phyloP scores from a whole-genome alignment of 1,140 invertebrate genomes.

The Brevipalpus yothersi region DNA sequence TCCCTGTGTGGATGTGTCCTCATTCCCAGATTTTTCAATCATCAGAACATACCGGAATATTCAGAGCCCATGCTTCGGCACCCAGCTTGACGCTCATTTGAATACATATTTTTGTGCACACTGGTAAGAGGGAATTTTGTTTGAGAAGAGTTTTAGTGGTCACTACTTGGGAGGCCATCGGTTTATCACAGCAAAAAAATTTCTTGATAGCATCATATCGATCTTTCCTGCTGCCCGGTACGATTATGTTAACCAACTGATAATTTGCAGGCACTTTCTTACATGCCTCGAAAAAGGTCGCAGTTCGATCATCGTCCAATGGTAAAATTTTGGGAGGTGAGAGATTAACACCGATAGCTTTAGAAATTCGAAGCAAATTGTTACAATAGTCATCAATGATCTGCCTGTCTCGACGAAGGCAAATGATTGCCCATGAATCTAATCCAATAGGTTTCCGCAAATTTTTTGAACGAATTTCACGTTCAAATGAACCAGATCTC shows the following conservation, averaged over 20 bases:
- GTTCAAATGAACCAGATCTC: constrained; percentile 6
- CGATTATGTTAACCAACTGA: constrained; percentile 31
- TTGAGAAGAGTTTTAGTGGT: constrained; percentile 27
- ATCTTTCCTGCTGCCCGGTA: constrained; percentile 40
- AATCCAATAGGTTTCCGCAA: constrained; percentile 3
- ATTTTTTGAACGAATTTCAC: constrained; percentile 14
- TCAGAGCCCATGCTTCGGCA: constrained; percentile 28
- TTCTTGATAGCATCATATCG: constrained; percentile 46
- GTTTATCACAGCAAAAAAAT: constrained; percentile 42
- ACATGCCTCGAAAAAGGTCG: neutral
- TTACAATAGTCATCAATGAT: constrained; percentile 15
- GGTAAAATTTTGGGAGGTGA: constrained; percentile 11
- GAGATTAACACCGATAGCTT: constrained; percentile 19
- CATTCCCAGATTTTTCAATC: no score
- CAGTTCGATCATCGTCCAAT: neutral
- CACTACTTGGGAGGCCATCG: constrained; percentile 37
- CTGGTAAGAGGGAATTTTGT: constrained; percentile 34
- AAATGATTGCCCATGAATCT: constrained; percentile 3
- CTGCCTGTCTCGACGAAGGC: constrained; percentile 23
- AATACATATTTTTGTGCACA: constrained; percentile 45
- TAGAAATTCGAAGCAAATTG: constrained; percentile 14
- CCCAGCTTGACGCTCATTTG: constrained; percentile 34
- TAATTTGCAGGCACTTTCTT: neutral
- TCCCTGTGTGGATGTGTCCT: no score
- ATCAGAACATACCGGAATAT: constrained; percentile 25